phyloP scores from a whole-genome alignment of 2,113 vertebrate genomes.

The Nansenia antarctica region DNA sequence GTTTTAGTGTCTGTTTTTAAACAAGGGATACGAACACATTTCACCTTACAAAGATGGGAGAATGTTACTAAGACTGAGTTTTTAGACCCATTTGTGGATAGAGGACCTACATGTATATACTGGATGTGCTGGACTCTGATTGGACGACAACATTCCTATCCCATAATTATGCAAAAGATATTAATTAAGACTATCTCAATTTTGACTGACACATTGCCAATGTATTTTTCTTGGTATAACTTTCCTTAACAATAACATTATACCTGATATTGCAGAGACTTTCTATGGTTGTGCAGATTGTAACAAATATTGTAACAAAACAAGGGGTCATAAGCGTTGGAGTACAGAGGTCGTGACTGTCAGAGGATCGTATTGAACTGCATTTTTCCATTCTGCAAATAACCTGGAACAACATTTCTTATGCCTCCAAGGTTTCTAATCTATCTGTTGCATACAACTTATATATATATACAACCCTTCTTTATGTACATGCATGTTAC shows the following conservation, averaged over 20 bases:
- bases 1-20: slow-evolving; percentile 61
- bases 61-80: slow-evolving; percentile 43
- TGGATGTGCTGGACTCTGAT: neutral
- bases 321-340: neutral
- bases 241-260: neutral
- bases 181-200: neutral
- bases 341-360: slow-evolving; percentile 17
- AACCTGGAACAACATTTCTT: slow-evolving; percentile 36
- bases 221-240: neutral
- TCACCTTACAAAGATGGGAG: slow-evolving; percentile 59
- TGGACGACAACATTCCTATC: no score
- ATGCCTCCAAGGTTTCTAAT: slow-evolving; percentile 38
- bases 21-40: slow-evolving; percentile 43
- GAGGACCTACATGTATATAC: slow-evolving; percentile 12
- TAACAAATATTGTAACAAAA: neutral
- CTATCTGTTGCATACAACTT: no score
- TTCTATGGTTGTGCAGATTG: neutral
- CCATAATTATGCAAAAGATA: no score
- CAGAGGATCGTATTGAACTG: no score
- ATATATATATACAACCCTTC: no score
- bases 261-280: neutral
- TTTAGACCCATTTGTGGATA: slow-evolving; percentile 19
- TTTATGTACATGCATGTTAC: neutral
- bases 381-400: slow-evolving; percentile 50
- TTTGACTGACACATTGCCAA: slow-evolving; percentile 1